phyloP scores from a whole-genome alignment of 2,797 vertebrate species.

The Phoeniculus purpureus region DNA sequence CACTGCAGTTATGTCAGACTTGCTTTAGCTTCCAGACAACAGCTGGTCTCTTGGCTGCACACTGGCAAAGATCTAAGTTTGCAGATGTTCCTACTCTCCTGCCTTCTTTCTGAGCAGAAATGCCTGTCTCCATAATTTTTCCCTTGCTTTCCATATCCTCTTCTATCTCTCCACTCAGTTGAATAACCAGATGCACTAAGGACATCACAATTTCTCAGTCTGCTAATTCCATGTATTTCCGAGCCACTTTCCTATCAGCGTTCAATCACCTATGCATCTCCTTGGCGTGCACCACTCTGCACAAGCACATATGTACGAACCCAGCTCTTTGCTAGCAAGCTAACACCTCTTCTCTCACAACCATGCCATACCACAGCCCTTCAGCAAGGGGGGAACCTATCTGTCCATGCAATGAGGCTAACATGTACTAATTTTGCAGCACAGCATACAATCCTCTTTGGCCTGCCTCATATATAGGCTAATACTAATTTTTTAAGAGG shows the following conservation, averaged over 20 bases:
- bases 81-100: neutral
- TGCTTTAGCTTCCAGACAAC: neutral
- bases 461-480: slow-evolving; percentile 39
- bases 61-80: neutral
- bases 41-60: neutral
- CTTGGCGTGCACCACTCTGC: neutral
- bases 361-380: rapidly evolving
- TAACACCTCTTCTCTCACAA: neutral
- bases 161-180: neutral
- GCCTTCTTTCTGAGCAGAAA: neutral
- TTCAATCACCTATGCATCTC: neutral
- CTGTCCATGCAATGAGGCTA: slow-evolving; percentile 13
- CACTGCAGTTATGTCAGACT: neutral
- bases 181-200: neutral
- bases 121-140: neutral
- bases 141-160: neutral
- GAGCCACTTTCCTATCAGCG: neutral
- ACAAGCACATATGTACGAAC: neutral
- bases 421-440: slow-evolving; percentile 28
- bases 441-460: slow-evolving; percentile 48
- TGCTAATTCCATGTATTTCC: neutral
- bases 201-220: rapidly evolving
- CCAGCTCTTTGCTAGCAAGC: rapidly evolving
- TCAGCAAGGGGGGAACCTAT: neutral
- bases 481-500: slow-evolving; percentile 64